Conservation (phyloP, 2,113 vertebrate species). For the Datnioides undecimradiatus region DNA sequence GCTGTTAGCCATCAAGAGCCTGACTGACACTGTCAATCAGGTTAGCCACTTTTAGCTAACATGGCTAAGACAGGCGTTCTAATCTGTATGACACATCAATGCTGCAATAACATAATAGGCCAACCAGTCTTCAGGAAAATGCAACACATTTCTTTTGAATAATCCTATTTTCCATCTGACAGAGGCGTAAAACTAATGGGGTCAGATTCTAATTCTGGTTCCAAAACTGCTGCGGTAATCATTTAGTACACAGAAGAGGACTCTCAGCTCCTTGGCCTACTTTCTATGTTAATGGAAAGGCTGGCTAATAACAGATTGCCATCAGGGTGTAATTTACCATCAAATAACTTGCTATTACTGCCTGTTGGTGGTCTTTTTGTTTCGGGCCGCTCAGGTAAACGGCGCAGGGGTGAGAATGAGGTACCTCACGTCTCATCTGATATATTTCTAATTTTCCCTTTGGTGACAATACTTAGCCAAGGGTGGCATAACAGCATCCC, state of each 20-base stretch:
- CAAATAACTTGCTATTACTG: not conserved
- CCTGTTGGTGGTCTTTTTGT: conserved; percentile 6
- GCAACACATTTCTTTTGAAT: not conserved
- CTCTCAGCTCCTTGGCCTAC: conserved; percentile 13
- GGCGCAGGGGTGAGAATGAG: not conserved
- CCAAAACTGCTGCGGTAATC: not conserved
- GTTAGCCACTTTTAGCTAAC: too few species aligned
- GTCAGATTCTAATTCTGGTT: not conserved
- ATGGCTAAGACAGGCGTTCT: too few species aligned
- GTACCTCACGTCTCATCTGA: not conserved
- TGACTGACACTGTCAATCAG: too few species aligned
- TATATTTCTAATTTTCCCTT: conserved; percentile 42
- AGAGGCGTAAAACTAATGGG: not conserved
- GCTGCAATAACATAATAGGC: too few species aligned
- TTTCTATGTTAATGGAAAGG: conserved; percentile 9
- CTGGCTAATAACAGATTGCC: not conserved
- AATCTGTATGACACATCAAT: too few species aligned
- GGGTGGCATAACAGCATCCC: conserved; percentile 11
- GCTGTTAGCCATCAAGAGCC: too few species aligned
- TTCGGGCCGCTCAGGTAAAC: not conserved
- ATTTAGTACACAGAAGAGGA: not conserved
- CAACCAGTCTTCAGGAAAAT: not conserved
- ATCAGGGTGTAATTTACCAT: not conserved
- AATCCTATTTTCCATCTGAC: not conserved
- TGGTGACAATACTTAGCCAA: not conserved